Evolutionary conservation across 1,140 invertebrate genomes (phyloP).

Genomic region (Mizuhopecten yessoensis): DNA sequence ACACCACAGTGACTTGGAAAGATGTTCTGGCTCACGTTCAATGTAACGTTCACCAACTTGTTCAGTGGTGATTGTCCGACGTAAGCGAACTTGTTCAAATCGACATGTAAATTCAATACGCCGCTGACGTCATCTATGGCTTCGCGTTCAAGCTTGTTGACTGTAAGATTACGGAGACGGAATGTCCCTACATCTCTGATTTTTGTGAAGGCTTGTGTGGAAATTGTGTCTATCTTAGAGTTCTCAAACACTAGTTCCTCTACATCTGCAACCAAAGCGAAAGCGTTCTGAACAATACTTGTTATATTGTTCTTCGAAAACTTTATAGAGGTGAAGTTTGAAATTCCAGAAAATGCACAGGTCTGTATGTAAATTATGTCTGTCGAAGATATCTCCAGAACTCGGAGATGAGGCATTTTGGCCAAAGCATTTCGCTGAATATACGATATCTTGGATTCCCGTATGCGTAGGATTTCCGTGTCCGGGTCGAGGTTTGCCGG

Average conservation of each 20-base stretch:
- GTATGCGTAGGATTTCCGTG: neutral
- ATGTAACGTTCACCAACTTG: neutral
- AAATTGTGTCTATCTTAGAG: neutral
- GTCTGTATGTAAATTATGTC: neutral
- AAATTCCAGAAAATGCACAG: neutral
- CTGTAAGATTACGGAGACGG: neutral
- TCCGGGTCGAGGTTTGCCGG: neutral
- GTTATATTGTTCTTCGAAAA: neutral
- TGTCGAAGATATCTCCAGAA: neutral
- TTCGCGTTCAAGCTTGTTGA: neutral
- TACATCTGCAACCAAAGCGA: neutral
- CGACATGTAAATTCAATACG: neutral
- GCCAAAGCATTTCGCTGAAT: conserved; percentile 24
- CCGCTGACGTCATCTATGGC: neutral
- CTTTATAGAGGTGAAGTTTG: neutral
- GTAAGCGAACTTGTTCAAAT: neutral
- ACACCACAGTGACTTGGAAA: neutral
- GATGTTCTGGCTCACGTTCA: neutral
- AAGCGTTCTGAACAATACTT: neutral
- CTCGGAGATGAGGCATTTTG: neutral
- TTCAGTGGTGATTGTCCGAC: neutral
- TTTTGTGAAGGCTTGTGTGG: neutral
- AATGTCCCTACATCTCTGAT: neutral
- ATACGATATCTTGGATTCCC: neutral
- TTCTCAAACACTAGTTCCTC: neutral